Evolutionary conservation across 2,797 vertebrate genomes (phyloP).

Genomic region (Pitangus sulphuratus): DNA sequence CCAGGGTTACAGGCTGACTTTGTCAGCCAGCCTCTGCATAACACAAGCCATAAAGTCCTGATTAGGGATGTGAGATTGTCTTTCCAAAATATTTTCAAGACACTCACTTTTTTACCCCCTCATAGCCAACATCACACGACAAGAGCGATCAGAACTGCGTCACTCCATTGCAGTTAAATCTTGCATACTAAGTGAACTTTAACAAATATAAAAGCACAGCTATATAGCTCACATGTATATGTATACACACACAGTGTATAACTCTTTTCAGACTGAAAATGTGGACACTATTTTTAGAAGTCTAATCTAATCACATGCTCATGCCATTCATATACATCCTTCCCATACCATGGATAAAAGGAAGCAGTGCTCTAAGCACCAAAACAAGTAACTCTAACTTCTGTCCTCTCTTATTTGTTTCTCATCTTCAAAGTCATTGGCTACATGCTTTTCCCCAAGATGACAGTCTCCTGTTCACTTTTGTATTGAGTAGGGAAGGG

Average conservation of each 20-base stretch:
- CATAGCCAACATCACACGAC: neutral
- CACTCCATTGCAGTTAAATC: neutral
- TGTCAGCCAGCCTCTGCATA: neutral
- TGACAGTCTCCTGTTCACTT: neutral
- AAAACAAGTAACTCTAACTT: neutral
- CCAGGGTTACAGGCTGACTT: neutral
- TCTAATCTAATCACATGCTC: constrained; percentile 12
- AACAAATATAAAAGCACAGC: neutral
- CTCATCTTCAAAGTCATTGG: neutral
- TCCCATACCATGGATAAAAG: neutral
- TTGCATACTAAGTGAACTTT: neutral
- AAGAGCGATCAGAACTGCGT: neutral
- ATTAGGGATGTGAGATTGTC: neutral
- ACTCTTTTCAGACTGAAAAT: neutral
- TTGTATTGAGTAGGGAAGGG: neutral
- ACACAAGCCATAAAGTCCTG: neutral
- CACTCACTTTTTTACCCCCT: neutral
- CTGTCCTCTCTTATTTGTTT: neutral
- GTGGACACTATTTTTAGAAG: neutral
- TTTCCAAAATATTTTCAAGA: neutral
- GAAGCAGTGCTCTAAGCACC: neutral
- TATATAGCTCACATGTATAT: neutral
- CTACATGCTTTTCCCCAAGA: neutral
- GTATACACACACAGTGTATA: neutral
- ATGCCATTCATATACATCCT: neutral